Conservation (phyloP, 1,140 invertebrate genomes). For the Drosophila pallidifrons region DNA sequence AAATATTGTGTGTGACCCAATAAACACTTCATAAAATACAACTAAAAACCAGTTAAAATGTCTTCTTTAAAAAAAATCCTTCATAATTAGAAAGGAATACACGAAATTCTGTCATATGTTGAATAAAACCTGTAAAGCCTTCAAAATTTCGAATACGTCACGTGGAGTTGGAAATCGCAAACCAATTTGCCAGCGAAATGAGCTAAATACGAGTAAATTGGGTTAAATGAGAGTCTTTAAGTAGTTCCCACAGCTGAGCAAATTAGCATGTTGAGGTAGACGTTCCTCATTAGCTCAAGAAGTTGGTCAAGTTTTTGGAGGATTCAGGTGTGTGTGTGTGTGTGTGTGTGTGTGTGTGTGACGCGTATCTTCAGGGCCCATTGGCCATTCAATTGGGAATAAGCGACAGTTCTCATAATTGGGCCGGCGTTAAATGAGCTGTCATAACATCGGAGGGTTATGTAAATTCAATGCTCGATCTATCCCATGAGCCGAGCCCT, state of each 20-base stretch:
- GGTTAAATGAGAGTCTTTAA: background rate
- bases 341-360: too few species aligned
- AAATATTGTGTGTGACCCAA: too few species aligned
- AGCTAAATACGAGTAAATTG: background rate
- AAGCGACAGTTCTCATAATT: conserved; percentile 11
- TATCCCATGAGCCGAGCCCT: background rate
- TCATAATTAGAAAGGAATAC: too few species aligned
- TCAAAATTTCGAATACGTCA: too few species aligned
- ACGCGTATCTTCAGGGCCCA: conserved; percentile 8
- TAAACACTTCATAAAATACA: too few species aligned
- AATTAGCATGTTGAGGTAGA: background rate
- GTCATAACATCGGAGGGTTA: conserved; percentile 65
- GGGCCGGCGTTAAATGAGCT: conserved; percentile 69
- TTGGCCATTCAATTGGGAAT: conserved; percentile 22
- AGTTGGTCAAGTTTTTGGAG: background rate
- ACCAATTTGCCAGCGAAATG: background rate
- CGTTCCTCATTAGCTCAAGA: conserved; percentile 4
- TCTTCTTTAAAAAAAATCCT: too few species aligned
- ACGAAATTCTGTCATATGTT: too few species aligned
- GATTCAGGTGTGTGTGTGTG: too few species aligned
- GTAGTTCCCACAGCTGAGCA: background rate
- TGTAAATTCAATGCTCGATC: conserved; percentile 12
- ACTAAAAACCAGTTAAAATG: too few species aligned
- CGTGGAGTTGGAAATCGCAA: too few species aligned
- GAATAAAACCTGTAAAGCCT: too few species aligned